Conservation (phyloP, 2,113 vertebrate genomes). For the Sprattus sprattus region DNA sequence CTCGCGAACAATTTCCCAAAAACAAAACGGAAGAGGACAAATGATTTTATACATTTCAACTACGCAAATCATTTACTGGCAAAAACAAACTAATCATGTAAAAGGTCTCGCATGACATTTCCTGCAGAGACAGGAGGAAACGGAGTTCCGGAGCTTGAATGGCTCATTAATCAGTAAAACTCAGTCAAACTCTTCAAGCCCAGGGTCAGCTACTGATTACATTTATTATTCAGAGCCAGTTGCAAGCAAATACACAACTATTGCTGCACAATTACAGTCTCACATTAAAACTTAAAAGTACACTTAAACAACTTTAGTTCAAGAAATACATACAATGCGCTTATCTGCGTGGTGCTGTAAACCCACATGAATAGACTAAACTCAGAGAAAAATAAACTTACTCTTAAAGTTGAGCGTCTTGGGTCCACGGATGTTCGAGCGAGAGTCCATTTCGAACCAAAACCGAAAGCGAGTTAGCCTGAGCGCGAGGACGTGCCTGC, state of each 20-base stretch:
- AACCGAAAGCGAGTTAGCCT: slow-evolving; percentile 80
- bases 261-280: background rate
- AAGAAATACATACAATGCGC: background rate
- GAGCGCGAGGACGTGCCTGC: slow-evolving; percentile 66
- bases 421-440: slow-evolving; percentile 50
- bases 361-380: background rate
- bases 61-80: background rate
- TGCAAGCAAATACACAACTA: background rate
- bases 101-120: background rate
- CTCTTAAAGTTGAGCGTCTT: slow-evolving; percentile 66
- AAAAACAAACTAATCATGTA: background rate
- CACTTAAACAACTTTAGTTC: background rate
- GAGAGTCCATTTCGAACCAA: slow-evolving; percentile 74
- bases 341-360: background rate
- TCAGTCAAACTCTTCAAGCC: background rate
- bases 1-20: background rate
- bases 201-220: background rate
- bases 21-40: background rate
- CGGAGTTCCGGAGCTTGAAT: background rate
- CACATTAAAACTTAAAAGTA: background rate
- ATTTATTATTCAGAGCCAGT: background rate
- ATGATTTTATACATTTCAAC: background rate
- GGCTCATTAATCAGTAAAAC: background rate
- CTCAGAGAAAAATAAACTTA: slow-evolving; percentile 55
- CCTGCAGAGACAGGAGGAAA: background rate